Conservation (phyloP, 2,113 vertebrate species). For the Indri indri region DNA sequence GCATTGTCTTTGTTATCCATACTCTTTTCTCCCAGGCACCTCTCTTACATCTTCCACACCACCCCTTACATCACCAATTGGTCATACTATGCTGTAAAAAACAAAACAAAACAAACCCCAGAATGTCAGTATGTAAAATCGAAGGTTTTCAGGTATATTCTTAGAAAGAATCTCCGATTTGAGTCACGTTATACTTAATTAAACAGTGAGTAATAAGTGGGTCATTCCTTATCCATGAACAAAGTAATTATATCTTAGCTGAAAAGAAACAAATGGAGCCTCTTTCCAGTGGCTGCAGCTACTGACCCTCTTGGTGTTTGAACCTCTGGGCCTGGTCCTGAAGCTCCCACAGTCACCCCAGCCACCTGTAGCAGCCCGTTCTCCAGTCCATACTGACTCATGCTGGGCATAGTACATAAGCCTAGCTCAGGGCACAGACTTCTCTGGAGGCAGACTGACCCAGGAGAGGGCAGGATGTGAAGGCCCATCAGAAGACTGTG, state of each 20-base stretch:
- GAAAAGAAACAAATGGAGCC: background rate
- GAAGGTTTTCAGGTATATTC: background rate
- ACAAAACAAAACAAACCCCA: background rate
- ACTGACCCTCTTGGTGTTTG: background rate
- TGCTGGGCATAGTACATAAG: background rate
- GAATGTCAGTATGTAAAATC: background rate
- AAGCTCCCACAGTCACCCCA: background rate
- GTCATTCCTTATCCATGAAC: background rate
- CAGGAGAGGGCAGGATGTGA: background rate
- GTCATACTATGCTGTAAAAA: background rate
- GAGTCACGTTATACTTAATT: background rate
- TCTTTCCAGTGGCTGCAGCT: background rate
- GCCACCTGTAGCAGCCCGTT: background rate
- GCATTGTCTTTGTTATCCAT: conserved; percentile 13
- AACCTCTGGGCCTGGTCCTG: background rate
- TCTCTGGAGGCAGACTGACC: background rate
- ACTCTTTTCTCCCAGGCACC: background rate
- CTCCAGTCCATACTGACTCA: background rate
- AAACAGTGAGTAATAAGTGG: background rate
- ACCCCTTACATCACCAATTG: background rate
- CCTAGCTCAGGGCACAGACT: background rate
- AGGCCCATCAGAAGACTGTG: background rate
- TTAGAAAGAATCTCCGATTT: background rate
- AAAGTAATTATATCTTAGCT: background rate
- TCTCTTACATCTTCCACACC: background rate